These are phyloP conservation scores for Crepidodera aurea DNA, from an alignment of 2,888 invertebrate species.

Conservation along the genomic window DNA sequence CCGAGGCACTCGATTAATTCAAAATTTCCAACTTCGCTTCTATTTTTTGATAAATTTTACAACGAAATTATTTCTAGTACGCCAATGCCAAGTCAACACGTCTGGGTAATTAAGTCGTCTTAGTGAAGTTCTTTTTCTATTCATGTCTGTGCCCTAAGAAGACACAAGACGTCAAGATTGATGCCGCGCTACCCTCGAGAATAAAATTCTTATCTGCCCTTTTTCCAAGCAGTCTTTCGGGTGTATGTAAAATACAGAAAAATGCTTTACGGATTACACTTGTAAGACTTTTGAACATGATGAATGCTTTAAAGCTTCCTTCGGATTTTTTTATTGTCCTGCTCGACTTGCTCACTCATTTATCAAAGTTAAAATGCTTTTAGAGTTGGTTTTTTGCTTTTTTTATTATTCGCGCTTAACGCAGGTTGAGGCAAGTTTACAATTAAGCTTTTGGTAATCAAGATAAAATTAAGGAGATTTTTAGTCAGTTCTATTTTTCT, in stretches of 20 bases:
- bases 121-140: slow-evolving; percentile 34
- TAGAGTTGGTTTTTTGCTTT: background rate
- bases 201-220: slow-evolving; percentile 37
- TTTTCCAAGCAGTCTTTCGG: slow-evolving; percentile 29
- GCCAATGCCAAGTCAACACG: slow-evolving; percentile 29
- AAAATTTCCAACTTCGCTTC: no score
- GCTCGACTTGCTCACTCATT: slow-evolving; percentile 28
- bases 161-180: slow-evolving; percentile 34
- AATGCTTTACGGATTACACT: slow-evolving; percentile 37
- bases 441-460: background rate
- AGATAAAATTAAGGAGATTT: background rate
- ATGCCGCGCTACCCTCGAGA: slow-evolving; percentile 33
- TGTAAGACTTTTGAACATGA: slow-evolving; percentile 38
- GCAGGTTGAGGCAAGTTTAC: background rate
- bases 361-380: slow-evolving; percentile 21
- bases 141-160: slow-evolving; percentile 34
- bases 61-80: no score
- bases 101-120: slow-evolving; percentile 39
- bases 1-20: no score
- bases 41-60: no score
- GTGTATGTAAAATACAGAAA: slow-evolving; percentile 38
- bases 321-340: slow-evolving; percentile 35
- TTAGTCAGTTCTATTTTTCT: no score
- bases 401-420: background rate
- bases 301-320: slow-evolving; percentile 39